phyloP scores from a whole-genome alignment of 2,113 vertebrate genomes.

The Cromileptes altivelis region DNA sequence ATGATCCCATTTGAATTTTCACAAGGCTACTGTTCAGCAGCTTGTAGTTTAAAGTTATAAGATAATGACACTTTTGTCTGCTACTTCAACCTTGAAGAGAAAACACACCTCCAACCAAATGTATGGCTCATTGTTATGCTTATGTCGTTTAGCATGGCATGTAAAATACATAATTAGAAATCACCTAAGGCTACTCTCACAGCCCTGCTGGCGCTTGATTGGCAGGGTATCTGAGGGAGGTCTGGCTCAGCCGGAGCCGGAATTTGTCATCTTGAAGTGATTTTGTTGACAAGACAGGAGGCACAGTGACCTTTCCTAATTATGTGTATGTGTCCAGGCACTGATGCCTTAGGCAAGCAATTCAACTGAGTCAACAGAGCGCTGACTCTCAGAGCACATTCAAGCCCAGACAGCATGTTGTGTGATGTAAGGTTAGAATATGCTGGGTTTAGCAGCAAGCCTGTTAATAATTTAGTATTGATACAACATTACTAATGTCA shows the following conservation, averaged over 20 bases:
- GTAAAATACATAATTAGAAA: slow-evolving; percentile 77
- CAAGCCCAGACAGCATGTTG: slow-evolving; percentile 52
- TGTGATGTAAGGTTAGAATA: slow-evolving; percentile 62
- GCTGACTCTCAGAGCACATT: slow-evolving; percentile 61
- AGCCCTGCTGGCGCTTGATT: slow-evolving; percentile 75
- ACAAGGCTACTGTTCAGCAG: background rate
- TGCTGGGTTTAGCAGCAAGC: slow-evolving; percentile 50
- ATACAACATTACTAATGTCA: slow-evolving; percentile 58
- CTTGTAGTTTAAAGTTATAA: slow-evolving; percentile 16
- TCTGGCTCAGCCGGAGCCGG: slow-evolving; percentile 62
- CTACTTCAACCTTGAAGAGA: slow-evolving; percentile 61
- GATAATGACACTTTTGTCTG: slow-evolving; percentile 37
- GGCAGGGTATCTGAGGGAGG: slow-evolving; percentile 78
- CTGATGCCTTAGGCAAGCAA: slow-evolving; percentile 82
- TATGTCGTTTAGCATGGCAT: slow-evolving; percentile 50
- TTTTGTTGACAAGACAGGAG: slow-evolving; percentile 84
- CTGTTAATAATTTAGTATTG: slow-evolving; percentile 69
- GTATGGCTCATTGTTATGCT: slow-evolving; percentile 70
- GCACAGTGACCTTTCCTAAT: slow-evolving; percentile 86
- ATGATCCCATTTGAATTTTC: slow-evolving; percentile 18
- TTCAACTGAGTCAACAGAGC: slow-evolving; percentile 86
- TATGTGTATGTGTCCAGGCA: slow-evolving; percentile 84
- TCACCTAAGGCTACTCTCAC: slow-evolving; percentile 75
- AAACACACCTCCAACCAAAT: slow-evolving; percentile 48
- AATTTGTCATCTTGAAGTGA: slow-evolving; percentile 84